Conservation (phyloP, 2,888 invertebrate species). For the Phortica okadai region DNA sequence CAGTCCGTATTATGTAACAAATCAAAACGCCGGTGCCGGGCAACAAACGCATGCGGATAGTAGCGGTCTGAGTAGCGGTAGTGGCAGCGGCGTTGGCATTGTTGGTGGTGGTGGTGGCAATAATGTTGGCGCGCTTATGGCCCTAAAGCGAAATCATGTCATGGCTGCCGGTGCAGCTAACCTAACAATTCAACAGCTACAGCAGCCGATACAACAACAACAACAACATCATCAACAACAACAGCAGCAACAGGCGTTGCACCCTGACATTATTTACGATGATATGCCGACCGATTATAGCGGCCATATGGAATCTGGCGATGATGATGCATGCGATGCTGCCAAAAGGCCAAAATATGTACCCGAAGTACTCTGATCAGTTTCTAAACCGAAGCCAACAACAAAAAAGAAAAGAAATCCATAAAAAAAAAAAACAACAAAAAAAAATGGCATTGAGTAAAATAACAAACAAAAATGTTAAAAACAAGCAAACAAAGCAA, state of each 20-base stretch:
- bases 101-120: slow-evolving; percentile 45
- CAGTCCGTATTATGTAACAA: slow-evolving; percentile 73
- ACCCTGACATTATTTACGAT: slow-evolving; percentile 73
- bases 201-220: slow-evolving; percentile 60
- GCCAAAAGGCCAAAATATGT: slow-evolving; percentile 75
- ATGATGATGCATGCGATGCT: slow-evolving; percentile 72
- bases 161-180: slow-evolving; percentile 66
- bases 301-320: slow-evolving; percentile 71
- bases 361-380: slow-evolving; percentile 74
- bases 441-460: slow-evolving; percentile 20
- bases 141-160: slow-evolving; percentile 74
- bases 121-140: slow-evolving; percentile 70
- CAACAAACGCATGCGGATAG: slow-evolving; percentile 57
- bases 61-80: slow-evolving; percentile 39
- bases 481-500: slow-evolving; percentile 38
- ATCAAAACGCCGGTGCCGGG: slow-evolving; percentile 66
- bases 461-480: slow-evolving; percentile 22
- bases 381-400: slow-evolving; percentile 48
- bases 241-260: slow-evolving; percentile 55
- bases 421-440: slow-evolving; percentile 39
- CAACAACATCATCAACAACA: slow-evolving; percentile 46
- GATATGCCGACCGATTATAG: slow-evolving; percentile 75
- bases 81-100: slow-evolving; percentile 45
- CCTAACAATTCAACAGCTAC: slow-evolving; percentile 53
- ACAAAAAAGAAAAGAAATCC: slow-evolving; percentile 54